A percentile compares a stretch with the other conserved stretches of the same genome.
These are phyloP conservation scores for Struthidea cinerea DNA, from an alignment of 2,113 vertebrate species.

Conservation along the genomic window DNA sequence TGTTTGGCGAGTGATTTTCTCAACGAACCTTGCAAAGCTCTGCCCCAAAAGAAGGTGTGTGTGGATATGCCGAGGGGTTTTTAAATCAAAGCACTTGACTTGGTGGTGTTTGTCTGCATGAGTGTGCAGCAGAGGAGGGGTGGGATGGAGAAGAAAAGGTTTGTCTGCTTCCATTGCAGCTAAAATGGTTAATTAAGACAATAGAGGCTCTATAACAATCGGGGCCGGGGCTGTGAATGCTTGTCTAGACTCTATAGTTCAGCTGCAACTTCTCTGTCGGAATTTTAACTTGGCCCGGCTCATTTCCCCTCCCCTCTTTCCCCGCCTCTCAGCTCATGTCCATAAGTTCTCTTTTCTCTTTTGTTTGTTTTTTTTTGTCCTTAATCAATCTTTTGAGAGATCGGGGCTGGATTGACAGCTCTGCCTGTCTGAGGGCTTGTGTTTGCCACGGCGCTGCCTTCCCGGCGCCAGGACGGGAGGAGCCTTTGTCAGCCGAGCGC, in stretches of 20 bases:
- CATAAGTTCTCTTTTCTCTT: conserved; percentile 42
- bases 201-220: conserved; percentile 58
- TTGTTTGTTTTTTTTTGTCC: conserved; percentile 32
- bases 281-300: conserved; percentile 65
- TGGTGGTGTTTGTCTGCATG: conserved; percentile 39
- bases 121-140: conserved; percentile 10
- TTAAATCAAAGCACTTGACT: conserved; percentile 61
- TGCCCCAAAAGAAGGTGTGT: not conserved
- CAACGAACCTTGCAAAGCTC: not conserved
- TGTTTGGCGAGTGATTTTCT: conserved; percentile 3
- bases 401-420: conserved; percentile 31
- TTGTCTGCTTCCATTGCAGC: conserved; percentile 48
- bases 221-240: conserved; percentile 49
- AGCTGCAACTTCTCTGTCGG: conserved; percentile 61
- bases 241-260: conserved; percentile 71
- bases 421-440: not conserved
- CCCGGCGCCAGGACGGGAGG: not conserved
- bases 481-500: not conserved
- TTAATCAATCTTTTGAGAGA: conserved; percentile 61
- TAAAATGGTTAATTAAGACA: conserved; percentile 73
- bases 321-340: conserved; percentile 54
- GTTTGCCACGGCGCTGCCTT: not conserved
- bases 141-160: conserved; percentile 59
- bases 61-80: not conserved
- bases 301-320: conserved; percentile 32